Evolutionary conservation across 2,113 vertebrate genomes (phyloP).

Genomic region (human (Homo sapiens)): DNA sequence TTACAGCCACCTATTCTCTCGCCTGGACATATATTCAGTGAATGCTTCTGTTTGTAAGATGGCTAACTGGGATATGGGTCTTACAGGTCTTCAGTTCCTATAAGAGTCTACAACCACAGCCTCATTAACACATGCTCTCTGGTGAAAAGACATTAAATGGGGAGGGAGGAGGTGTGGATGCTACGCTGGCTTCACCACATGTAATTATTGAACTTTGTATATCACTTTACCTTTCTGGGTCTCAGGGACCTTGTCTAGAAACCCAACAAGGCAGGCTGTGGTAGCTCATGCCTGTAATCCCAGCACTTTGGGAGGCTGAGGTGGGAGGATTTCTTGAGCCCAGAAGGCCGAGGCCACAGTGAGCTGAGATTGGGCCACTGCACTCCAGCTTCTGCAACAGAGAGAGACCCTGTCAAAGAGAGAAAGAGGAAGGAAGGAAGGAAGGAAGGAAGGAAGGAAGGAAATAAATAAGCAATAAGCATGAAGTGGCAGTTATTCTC

Average conservation of each 20-base stretch:
- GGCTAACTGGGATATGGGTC: not conserved
- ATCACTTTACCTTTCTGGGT: not conserved
- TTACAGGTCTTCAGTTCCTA: not conserved
- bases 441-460: fast-evolving
- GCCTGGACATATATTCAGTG: not conserved
- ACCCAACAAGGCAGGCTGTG: not conserved
- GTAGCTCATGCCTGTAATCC: no score
- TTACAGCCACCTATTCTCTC: not conserved
- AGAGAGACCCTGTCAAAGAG: no score
- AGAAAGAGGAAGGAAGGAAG: no score
- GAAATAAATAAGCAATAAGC: not conserved
- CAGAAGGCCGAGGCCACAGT: no score
- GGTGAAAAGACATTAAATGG: not conserved
- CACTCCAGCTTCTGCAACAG: no score
- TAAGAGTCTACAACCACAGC: not conserved
- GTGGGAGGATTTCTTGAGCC: no score
- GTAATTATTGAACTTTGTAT: not conserved
- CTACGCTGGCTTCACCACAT: not conserved
- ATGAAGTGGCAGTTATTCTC: not conserved
- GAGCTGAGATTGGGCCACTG: no score
- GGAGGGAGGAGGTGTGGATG: not conserved
- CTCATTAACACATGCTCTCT: not conserved
- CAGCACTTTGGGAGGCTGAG: no score
- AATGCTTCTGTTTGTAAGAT: not conserved
- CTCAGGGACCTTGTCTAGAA: not conserved